Percentiles rank a stretch among this genome's conserved stretches.
phyloP scores from a whole-genome alignment of 2,888 invertebrate genomes.

The Orthosia gothica region DNA sequence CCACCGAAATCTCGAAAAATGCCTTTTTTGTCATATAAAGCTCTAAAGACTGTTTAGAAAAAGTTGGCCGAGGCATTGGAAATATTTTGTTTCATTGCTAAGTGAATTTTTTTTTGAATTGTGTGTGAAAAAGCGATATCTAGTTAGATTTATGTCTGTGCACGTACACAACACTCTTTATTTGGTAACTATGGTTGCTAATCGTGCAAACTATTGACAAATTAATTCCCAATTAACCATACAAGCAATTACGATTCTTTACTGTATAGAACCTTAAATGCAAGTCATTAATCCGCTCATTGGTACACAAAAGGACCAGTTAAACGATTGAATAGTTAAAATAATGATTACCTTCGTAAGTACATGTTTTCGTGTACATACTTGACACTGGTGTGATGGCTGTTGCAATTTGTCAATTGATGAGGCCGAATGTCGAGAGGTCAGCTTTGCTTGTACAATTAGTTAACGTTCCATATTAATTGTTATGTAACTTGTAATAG shows the following conservation, averaged over 20 bases:
- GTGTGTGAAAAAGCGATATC: too few species aligned
- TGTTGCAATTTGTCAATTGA: constrained; percentile 68
- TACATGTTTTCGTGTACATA: constrained; percentile 35
- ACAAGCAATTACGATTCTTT: background rate
- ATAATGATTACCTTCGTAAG: constrained; percentile 19
- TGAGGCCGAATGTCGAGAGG: constrained; percentile 58
- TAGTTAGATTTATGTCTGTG: too few species aligned
- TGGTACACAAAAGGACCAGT: constrained; percentile 18
- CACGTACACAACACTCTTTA: too few species aligned
- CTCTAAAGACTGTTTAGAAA: too few species aligned
- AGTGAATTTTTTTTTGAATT: too few species aligned
- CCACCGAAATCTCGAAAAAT: too few species aligned
- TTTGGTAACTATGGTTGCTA: background rate
- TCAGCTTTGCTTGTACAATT: constrained; percentile 70
- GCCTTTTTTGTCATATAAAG: too few species aligned
- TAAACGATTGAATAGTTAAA: constrained; percentile 26
- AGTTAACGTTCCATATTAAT: constrained; percentile 45
- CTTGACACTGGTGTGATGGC: constrained; percentile 59
- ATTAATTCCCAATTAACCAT: constrained; percentile 12
- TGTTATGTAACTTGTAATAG: constrained; percentile 13
- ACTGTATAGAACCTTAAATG: background rate
- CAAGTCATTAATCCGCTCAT: constrained; percentile 5
- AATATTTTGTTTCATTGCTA: too few species aligned
- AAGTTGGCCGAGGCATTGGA: too few species aligned
- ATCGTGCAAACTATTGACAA: background rate